Percentiles rank a stretch among this genome's conserved stretches.
phyloP scores from a whole-genome alignment of 2,113 vertebrate genomes.

The Micromys minutus region DNA sequence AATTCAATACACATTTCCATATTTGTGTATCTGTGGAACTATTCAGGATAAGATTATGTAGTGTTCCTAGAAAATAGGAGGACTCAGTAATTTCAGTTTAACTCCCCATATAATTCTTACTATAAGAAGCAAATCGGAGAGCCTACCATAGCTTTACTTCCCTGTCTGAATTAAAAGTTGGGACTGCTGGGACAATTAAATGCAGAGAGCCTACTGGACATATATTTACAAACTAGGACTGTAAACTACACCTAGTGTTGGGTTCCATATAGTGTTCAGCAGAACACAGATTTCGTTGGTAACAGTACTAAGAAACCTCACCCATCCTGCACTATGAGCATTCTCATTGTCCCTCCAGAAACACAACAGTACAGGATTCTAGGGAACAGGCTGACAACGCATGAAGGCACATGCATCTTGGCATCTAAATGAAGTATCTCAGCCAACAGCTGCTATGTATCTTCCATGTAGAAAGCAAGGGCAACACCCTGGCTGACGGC shows the following conservation, averaged over 20 bases:
- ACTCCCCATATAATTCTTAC: constrained; percentile 26
- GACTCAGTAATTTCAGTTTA: constrained; percentile 34
- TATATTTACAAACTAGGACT: not conserved
- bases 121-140: not conserved
- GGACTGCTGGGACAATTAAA: constrained; percentile 49
- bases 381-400: not conserved
- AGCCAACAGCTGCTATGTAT: not conserved
- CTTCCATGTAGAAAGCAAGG: not conserved
- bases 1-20: constrained; percentile 31
- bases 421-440: constrained; percentile 25
- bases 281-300: constrained; percentile 17
- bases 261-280: not conserved
- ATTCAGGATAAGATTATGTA: constrained; percentile 6
- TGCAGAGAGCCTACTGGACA: not conserved
- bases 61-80: constrained; percentile 41
- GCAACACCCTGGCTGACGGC: not conserved
- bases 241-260: not conserved
- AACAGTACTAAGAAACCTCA: not conserved
- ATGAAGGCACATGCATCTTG: not conserved
- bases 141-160: not conserved
- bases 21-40: constrained; percentile 38
- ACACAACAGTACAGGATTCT: not conserved
- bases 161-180: constrained; percentile 22
- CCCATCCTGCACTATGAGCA: not conserved
- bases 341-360: constrained; percentile 27